Conservation (phyloP, 2,888 invertebrate species). For the Periphyllus acericola region DNA sequence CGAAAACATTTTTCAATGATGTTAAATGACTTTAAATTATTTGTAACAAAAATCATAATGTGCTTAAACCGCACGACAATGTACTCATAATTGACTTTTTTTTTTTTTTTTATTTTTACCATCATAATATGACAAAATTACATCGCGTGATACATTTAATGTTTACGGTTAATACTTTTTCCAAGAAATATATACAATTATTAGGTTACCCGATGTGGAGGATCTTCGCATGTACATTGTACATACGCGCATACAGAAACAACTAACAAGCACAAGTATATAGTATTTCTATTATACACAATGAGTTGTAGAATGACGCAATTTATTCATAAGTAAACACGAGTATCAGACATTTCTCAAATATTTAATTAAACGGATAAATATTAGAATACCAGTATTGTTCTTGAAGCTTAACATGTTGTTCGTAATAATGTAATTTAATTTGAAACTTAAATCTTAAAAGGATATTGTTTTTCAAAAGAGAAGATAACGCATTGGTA, state of each 20-base stretch:
- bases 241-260: not conserved
- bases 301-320: not conserved
- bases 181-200: not conserved
- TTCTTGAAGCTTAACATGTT: not conserved
- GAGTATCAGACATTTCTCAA: not conserved
- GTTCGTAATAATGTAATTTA: not conserved
- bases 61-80: not conserved
- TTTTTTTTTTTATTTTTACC: not conserved
- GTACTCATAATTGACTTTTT: not conserved
- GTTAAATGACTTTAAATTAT: not conserved
- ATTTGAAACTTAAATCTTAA: conserved; percentile 23
- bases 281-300: not conserved
- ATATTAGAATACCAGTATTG: not conserved
- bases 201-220: not conserved
- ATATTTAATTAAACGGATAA: conserved; percentile 26
- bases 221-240: not conserved
- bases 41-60: not conserved
- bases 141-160: not conserved
- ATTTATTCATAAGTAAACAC: not conserved
- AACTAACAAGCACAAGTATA: not conserved
- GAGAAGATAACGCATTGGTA: not conserved
- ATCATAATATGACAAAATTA: not conserved
- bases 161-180: not conserved
- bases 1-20: conserved; percentile 3
- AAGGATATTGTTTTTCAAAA: conserved; percentile 6